A percentile compares a stretch with the other conserved stretches of the same genome.
Conservation (phyloP, 2,113 vertebrate genomes). For the Heterocephalus glaber region DNA sequence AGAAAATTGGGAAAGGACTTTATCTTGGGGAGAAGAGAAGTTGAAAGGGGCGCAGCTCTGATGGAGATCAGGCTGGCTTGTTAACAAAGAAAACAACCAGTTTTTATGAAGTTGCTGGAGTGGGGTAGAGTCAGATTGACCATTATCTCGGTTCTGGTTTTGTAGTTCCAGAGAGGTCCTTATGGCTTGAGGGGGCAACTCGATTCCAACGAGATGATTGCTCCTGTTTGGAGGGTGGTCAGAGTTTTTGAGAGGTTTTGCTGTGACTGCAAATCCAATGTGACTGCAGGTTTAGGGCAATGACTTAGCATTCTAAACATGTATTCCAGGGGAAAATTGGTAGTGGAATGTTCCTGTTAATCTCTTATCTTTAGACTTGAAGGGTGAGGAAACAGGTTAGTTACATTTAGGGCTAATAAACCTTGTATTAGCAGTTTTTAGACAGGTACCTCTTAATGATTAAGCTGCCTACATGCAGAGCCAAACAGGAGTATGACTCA, state of each 20-base stretch:
- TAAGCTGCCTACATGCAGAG: neutral
- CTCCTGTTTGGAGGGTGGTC: neutral
- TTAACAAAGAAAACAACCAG: neutral
- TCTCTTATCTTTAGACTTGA: neutral
- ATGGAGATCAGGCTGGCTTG: neutral
- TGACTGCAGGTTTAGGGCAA: neutral
- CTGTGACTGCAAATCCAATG: neutral
- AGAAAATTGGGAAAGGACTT: neutral
- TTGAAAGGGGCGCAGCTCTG: neutral
- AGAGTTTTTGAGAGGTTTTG: neutral
- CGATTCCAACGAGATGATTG: neutral
- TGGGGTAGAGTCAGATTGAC: too few relatives aligned
- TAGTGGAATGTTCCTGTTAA: neutral
- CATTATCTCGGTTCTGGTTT: too few relatives aligned
- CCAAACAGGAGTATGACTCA: neutral
- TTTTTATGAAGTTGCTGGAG: neutral
- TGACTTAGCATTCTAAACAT: neutral
- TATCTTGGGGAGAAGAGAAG: neutral
- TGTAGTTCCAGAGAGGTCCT: too few relatives aligned
- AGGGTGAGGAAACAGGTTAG: neutral
- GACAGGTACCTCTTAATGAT: neutral
- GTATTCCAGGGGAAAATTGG: neutral
- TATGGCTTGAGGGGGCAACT: neutral
- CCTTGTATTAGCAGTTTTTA: neutral
- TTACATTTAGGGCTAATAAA: neutral